Base-by-base conservation (phyloP, 23 tunicate genomes). In the Clavelina lepadiformis region DNA sequence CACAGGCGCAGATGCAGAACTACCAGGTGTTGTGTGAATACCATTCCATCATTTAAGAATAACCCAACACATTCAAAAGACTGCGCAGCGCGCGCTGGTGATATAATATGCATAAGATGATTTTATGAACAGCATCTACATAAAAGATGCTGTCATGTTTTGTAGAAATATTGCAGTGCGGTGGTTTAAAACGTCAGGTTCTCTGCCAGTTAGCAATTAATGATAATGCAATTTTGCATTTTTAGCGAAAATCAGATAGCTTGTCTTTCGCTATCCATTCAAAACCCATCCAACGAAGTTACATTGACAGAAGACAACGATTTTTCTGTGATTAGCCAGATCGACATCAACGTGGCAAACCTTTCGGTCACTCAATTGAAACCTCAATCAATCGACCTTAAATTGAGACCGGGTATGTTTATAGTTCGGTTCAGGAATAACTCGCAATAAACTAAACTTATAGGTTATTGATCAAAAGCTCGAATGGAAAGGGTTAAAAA, bases 371-470 rank as follows among this genome's bases (percentile, higher is more conserved):
- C 45, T 31, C 83, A 78, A 25, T 51, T 78, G 46, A 56, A 44
- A 29, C 83, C 83, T 0, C 83, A 78, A 46, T 56, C 20, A 11
- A 4, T 78, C 6, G 28, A 55, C 6, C 47, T 78, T 28, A 78
- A 68, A 31, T 25, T 78, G 59, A 68, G 83, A 54, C 26, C 31
- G 3, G 80, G 80, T 62, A 7, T 25, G 67, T 28, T 30, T 6
- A 59, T 41, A 11, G 15, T 15, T 41, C 11, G n/a, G n/a, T n/a
- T n/a, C n/a, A n/a, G n/a, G n/a, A n/a, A n/a, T n/a, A n/a, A n/a
- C n/a, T n/a, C n/a, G n/a, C n/a, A n/a, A n/a, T n/a, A n/a, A n/a
- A n/a, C n/a, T n/a, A n/a, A n/a, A n/a, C n/a, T n/a, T n/a, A n/a
- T n/a, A n/a, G n/a, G n/a, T n/a, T n/a, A n/a, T n/a, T n/a, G n/a